Percentiles rank a stretch among this genome's conserved stretches.
These are phyloP conservation scores for Phortica variegata DNA, from an alignment of 1,140 invertebrate species.

Conservation along the genomic window DNA sequence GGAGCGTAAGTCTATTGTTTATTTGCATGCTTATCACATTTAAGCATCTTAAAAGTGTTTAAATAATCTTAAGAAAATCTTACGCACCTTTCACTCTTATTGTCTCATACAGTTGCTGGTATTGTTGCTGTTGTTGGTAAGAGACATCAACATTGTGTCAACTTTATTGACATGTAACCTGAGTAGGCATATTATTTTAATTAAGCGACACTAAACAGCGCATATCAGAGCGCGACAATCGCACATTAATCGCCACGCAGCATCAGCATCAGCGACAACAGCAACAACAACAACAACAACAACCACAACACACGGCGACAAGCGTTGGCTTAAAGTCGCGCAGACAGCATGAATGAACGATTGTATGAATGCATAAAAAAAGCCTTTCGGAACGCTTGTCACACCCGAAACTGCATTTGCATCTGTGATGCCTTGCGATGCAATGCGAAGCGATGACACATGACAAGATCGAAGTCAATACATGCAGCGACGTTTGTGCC, in stretches of 20 bases:
- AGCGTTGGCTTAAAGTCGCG: not conserved
- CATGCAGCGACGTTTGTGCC: no score
- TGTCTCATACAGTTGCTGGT: no score
- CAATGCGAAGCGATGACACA: not conserved
- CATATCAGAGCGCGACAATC: conserved; percentile 31
- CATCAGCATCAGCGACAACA: conserved; percentile 35
- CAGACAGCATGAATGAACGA: not conserved
- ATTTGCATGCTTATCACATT: no score
- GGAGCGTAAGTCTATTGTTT: no score
- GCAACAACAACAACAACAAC: not conserved
- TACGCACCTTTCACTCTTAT: not conserved
- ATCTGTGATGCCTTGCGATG: not conserved
- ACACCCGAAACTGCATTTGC: no score
- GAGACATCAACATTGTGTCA: conserved; percentile 27
- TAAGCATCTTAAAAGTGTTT: conserved; percentile 12
- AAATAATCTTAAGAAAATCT: conserved; percentile 26
- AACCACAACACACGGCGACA: not conserved
- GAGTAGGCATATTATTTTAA: conserved; percentile 54
- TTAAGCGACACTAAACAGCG: conserved; percentile 38
- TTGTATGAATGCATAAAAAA: not conserved
- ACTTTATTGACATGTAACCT: conserved; percentile 43
- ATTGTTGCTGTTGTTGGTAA: no score
- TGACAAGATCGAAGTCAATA: not conserved
- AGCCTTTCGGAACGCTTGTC: no score
- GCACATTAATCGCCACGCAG: no score